Conservation (phyloP, 2,888 invertebrate species). For the Portevinia maculata region DNA sequence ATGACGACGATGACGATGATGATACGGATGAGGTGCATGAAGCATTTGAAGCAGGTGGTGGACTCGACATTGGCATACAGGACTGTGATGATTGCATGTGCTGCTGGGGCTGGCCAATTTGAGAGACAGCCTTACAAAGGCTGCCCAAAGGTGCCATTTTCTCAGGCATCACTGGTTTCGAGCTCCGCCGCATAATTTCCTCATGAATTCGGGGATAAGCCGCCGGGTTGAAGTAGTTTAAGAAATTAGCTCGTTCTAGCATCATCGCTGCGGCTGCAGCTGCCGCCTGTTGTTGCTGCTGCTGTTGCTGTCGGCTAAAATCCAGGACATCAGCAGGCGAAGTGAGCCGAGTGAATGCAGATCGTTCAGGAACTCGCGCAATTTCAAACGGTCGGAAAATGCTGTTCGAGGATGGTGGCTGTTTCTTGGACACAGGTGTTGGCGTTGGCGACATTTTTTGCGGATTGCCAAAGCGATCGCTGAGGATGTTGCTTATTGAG, state of each 20-base stretch:
- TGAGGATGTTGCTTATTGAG: conserved; percentile 82
- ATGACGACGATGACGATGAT: conserved; percentile 77
- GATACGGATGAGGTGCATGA: conserved; percentile 75
- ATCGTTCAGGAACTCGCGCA: conserved; percentile 73
- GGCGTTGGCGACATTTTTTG: conserved; percentile 36
- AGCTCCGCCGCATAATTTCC: conserved; percentile 80
- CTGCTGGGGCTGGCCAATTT: conserved; percentile 84
- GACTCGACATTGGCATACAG: conserved; percentile 76
- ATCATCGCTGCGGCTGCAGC: conserved; percentile 81
- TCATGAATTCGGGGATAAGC: conserved; percentile 82
- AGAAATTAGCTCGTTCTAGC: conserved; percentile 81
- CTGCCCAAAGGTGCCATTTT: conserved; percentile 86
- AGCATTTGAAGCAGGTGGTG: conserved; percentile 74
- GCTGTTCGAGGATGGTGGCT: conserved; percentile 59
- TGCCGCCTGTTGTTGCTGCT: conserved; percentile 81
- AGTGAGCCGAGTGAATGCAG: conserved; percentile 81
- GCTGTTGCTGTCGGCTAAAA: conserved; percentile 78
- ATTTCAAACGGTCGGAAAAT: conserved; percentile 82
- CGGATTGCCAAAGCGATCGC: conserved; percentile 81
- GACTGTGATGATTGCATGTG: conserved; percentile 75
- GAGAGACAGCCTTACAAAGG: conserved; percentile 88
- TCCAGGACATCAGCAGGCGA: conserved; percentile 79
- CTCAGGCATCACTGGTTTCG: conserved; percentile 75
- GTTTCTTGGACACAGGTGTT: conserved; percentile 43
- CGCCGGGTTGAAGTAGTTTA: conserved; percentile 82